phyloP scores from a whole-genome alignment of 2,113 vertebrate species.

The Tetrao urogallus region DNA sequence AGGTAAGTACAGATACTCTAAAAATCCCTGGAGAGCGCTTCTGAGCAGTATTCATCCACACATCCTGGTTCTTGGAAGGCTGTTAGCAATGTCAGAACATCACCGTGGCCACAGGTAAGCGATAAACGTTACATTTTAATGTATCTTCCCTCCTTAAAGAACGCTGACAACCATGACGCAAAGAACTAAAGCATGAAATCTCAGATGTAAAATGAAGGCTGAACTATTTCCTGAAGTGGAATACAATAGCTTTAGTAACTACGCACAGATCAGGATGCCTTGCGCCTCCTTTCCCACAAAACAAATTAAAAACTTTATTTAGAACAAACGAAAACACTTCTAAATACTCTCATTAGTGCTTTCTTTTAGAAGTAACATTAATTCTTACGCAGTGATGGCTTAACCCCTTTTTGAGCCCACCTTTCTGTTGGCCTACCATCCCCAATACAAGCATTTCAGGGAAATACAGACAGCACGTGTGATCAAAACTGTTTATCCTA shows the following conservation, averaged over 20 bases:
- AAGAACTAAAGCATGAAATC: conserved; percentile 31
- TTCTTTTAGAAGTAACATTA: background rate
- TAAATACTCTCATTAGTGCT: background rate
- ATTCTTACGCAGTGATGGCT: background rate
- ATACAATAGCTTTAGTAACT: conserved; percentile 45
- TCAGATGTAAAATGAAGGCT: conserved; percentile 34
- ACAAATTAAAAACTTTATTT: conserved; percentile 18
- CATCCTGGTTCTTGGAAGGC: background rate
- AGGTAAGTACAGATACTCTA: conserved; percentile 32
- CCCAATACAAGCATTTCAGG: background rate
- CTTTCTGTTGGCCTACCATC: background rate
- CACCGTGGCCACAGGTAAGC: background rate
- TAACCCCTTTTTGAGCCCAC: background rate
- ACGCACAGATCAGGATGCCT: conserved; percentile 23
- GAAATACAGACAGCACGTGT: background rate
- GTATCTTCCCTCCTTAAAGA: conserved; percentile 20
- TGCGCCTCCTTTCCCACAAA: background rate
- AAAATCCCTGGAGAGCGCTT: background rate
- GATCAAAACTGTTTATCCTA: background rate
- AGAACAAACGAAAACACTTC: conserved; percentile 51
- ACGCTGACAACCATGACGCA: background rate
- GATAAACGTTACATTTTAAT: conserved; percentile 29
- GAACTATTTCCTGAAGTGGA: conserved; percentile 48
- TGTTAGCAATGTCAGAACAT: conserved; percentile 19
- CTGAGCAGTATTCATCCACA: background rate